phyloP scores from a whole-genome alignment of 2,888 invertebrate genomes.

The Chironomus riparius region DNA sequence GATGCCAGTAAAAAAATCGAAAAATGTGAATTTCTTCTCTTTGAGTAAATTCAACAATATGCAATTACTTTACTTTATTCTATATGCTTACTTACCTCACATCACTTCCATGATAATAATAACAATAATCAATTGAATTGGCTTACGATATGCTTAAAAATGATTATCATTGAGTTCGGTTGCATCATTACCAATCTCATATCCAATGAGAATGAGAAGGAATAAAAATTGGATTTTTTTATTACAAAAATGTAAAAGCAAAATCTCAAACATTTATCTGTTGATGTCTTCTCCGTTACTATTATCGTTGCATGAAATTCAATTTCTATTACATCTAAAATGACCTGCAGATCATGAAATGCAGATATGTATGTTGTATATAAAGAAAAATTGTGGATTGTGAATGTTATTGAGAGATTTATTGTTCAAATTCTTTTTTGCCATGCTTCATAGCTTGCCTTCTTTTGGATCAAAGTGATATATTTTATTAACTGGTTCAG shows the following conservation, averaged over 20 bases:
- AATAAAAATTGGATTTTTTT: neutral
- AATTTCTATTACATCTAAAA: no score
- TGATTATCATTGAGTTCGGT: no score
- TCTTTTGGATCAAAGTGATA: no score
- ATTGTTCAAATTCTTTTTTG: neutral
- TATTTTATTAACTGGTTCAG: no score
- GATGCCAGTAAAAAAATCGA: no score
- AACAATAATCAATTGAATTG: neutral
- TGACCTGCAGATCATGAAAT: neutral
- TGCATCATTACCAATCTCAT: no score
- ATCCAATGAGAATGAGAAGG: neutral
- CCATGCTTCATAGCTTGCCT: neutral
- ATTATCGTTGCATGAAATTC: neutral
- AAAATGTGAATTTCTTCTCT: neutral
- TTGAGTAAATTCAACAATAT: neutral
- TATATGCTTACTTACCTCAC: neutral
- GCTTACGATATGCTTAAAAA: no score
- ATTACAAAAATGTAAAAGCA: neutral
- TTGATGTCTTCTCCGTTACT: neutral
- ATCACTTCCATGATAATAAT: neutral
- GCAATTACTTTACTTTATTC: neutral
- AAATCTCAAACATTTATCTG: neutral
- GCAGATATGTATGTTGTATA: neutral
- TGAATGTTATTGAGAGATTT: neutral
- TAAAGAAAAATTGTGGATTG: neutral